Percentiles rank a stretch among this genome's conserved stretches.
Evolutionary conservation across 2,113 vertebrate genomes (phyloP).

Genomic region (Lagopus leucura): DNA sequence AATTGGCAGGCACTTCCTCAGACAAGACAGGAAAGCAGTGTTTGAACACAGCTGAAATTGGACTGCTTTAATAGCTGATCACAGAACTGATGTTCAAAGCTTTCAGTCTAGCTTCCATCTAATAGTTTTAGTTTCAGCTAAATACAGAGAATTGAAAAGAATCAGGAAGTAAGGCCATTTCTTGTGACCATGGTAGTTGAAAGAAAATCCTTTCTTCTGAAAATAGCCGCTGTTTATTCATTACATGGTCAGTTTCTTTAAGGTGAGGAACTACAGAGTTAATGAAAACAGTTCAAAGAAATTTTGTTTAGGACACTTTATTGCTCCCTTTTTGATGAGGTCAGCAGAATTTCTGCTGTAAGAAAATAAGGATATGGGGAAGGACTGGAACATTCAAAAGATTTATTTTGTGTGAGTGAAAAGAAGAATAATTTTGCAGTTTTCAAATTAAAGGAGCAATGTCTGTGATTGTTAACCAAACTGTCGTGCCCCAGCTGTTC

Average conservation of each 20-base stretch:
- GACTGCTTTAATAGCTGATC: slow-evolving; percentile 68
- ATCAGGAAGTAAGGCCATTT: slow-evolving; percentile 31
- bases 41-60: slow-evolving; percentile 73
- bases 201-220: slow-evolving; percentile 51
- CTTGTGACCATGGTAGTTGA: slow-evolving; percentile 1
- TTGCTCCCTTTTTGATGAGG: neutral
- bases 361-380: neutral
- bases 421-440: neutral
- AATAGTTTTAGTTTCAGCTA: slow-evolving; percentile 68
- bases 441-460: slow-evolving; percentile 16
- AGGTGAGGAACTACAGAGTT: slow-evolving; percentile 26
- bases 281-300: slow-evolving; percentile 25
- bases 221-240: slow-evolving; percentile 29
- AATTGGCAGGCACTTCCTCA: slow-evolving; percentile 72
- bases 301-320: neutral
- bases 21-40: slow-evolving; percentile 69
- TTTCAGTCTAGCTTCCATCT: slow-evolving; percentile 31
- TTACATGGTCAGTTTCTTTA: slow-evolving; percentile 10
- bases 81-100: slow-evolving; percentile 66
- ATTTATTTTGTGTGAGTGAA: neutral
- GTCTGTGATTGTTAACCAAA: neutral
- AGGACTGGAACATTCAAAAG: neutral
- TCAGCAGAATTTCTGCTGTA: neutral
- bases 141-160: slow-evolving; percentile 23
- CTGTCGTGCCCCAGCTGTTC: neutral